Evolutionary conservation across 2,113 vertebrate genomes (phyloP), one percentile per base, ranked within the genome.

Genomic region (Vulpes lagopus): DNA sequence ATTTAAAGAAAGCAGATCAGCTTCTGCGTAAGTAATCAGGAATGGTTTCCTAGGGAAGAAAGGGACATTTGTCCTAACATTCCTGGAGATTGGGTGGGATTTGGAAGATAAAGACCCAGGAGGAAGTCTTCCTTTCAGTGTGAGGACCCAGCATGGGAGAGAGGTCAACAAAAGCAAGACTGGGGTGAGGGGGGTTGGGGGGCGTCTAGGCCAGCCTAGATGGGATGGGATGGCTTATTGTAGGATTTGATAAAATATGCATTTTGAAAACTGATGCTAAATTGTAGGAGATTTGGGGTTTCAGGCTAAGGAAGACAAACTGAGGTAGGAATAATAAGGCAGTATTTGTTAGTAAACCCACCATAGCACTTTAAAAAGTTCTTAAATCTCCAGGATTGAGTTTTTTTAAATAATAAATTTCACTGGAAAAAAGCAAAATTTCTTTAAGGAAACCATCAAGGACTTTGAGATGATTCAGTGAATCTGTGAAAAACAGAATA

Each of bases 211-310:
- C 51, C 57, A 23, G 22, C 55, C 89, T 25, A 22, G 0, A 5
- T 0, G 4, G 9, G 2, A 9, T 0, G 6, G 38, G 35, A 22
- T 7, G n/a, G 35, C 74, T 32, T 10, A 32, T 5, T 2, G 6
- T 11, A n/a, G 35, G 51, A 49, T 51, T 12, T 76, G 19, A 76
- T 32, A 43, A 92, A 92, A 85, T n/a, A 8, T 8, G n/a, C 59
- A 14, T 86, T 94, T 85, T 91, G 86, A 83, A 97, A 96, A 90
- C 51, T 90, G 97, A 94, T 87, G 97, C 95, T 92, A 89, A 85
- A 32, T 2, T 65, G 71, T 64, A 80, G 53, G 49, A 43, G 38
- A 60, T 5, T 22, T 51, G 16, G 43, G 22, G 49, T n/a, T 74
- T 38, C 17, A 12, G 23, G 8, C 35, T 60, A n/a, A 86, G 67